phyloP scores from a whole-genome alignment of 2,797 vertebrate genomes.

The Scleropages formosus region DNA sequence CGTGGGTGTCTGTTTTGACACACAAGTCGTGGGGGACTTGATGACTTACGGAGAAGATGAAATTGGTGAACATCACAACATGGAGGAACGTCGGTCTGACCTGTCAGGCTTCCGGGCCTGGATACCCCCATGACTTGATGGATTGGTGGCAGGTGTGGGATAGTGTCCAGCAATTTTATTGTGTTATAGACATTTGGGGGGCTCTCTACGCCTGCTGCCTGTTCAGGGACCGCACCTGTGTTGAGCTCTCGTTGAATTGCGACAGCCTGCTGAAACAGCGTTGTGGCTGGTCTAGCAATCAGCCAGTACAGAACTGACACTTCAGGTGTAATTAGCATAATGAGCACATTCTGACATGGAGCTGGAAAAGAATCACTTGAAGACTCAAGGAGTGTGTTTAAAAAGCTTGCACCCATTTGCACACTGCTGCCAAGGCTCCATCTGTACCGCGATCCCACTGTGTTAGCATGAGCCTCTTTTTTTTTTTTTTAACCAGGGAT shows the following conservation, averaged over 20 bases:
- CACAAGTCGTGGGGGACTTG: not conserved
- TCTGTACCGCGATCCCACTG: not conserved
- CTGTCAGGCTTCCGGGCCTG: not conserved
- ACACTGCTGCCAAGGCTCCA: not conserved
- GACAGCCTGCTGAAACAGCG: conserved; percentile 15
- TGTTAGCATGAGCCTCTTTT: not conserved
- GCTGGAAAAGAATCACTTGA: conserved; percentile 26
- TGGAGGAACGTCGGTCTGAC: not conserved
- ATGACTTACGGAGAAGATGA: not conserved
- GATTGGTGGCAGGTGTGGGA: not conserved
- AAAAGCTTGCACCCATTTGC: not conserved
- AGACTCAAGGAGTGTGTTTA: conserved; percentile 21
- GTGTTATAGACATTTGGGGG: too few species aligned
- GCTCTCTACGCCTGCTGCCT: too few species aligned
- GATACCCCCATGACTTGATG: not conserved
- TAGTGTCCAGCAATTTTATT: not conserved
- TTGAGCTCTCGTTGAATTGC: not conserved
- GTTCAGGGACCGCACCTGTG: not conserved
- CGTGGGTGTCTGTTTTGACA: not conserved
- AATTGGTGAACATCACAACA: not conserved
- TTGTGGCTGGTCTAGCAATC: conserved; percentile 8
- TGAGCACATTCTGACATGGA: conserved; percentile 26
- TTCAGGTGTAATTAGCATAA: conserved; percentile 24
- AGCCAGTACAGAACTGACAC: conserved; percentile 13
- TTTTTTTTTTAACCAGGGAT: not conserved